A percentile compares a stretch with the other conserved stretches of the same genome.
phyloP scores from a whole-genome alignment of 2,113 vertebrate genomes.

The Ceyx margarethae region DNA sequence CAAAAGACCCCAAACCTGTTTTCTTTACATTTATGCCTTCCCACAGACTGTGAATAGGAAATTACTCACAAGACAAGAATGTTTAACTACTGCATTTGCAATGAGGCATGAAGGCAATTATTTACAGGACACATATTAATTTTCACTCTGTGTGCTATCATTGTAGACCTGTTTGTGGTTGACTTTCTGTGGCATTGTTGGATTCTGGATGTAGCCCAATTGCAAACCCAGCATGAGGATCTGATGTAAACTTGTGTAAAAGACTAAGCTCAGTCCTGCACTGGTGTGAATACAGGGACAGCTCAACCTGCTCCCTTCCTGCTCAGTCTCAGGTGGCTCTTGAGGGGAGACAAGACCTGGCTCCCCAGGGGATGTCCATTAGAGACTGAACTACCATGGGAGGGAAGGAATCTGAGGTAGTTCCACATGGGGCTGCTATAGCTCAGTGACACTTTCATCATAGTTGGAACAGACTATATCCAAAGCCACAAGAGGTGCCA shows the following conservation, averaged over 20 bases:
- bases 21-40: slow-evolving; percentile 59
- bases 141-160: slow-evolving; percentile 44
- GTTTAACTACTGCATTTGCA: slow-evolving; percentile 55
- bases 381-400: not conserved
- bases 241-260: not conserved
- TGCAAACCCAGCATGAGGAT: not conserved
- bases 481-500: not conserved
- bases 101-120: slow-evolving; percentile 42
- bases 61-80: slow-evolving; percentile 46
- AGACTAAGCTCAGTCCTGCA: not conserved
- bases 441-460: not conserved
- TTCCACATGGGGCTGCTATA: not conserved
- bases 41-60: slow-evolving; percentile 47
- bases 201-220: not conserved
- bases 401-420: not conserved
- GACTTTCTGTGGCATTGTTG: slow-evolving; percentile 8
- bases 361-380: not conserved
- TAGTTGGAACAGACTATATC: not conserved
- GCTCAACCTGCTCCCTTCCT: not conserved
- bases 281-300: not conserved
- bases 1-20: slow-evolving; percentile 35
- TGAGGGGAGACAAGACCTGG: not conserved
- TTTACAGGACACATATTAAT: slow-evolving; percentile 30
- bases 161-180: slow-evolving; percentile 28
- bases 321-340: not conserved